These are phyloP conservation scores for Iselma pallidipennis DNA, from an alignment of 2,888 invertebrate genomes.

Conservation along the genomic window DNA sequence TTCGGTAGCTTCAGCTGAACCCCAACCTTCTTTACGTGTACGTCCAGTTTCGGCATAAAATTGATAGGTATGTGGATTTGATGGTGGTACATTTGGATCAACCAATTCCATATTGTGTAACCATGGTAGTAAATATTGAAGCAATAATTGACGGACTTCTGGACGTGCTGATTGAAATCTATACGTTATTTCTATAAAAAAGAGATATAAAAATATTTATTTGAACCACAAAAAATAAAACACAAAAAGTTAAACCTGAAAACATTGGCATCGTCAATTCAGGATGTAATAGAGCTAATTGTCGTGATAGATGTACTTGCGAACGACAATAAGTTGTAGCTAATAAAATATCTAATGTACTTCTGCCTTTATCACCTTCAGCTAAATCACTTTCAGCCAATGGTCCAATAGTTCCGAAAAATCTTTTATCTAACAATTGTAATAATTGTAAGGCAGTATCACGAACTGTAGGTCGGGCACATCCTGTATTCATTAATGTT, in stretches of 20 bases:
- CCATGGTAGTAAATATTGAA: constrained; percentile 96
- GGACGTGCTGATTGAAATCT: constrained; percentile 95
- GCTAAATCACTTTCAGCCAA: constrained; percentile 72
- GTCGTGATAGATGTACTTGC: constrained; percentile 89
- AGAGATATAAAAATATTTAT: constrained; percentile 16
- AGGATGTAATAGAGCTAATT: constrained; percentile 92
- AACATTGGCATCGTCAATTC: constrained; percentile 99
- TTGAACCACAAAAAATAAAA: neutral
- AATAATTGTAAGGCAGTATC: constrained; percentile 93
- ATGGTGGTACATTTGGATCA: constrained; percentile 94
- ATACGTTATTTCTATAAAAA: constrained; percentile 89
- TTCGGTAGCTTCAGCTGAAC: constrained; percentile 98
- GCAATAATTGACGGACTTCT: constrained; percentile 85
- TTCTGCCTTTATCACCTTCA: constrained; percentile 64
- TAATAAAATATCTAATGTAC: constrained; percentile 83
- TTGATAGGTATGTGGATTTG: constrained; percentile 83
- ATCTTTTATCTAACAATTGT: constrained; percentile 91
- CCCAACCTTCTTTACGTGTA: constrained; percentile 89
- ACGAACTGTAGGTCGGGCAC: constrained; percentile 88
- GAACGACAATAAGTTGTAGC: constrained; percentile 90
- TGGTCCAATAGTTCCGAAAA: constrained; percentile 83
- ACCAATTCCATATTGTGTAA: constrained; percentile 98
- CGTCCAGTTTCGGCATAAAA: constrained; percentile 64
- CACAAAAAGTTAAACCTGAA: constrained; percentile 87
- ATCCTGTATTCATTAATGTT: constrained; percentile 94